Evolutionary conservation across 53 echinoderm and acorn worm genomes (phyloP), one percentile per base, ranked within the genome.

Genomic region (Patiria pectinifera): DNA sequence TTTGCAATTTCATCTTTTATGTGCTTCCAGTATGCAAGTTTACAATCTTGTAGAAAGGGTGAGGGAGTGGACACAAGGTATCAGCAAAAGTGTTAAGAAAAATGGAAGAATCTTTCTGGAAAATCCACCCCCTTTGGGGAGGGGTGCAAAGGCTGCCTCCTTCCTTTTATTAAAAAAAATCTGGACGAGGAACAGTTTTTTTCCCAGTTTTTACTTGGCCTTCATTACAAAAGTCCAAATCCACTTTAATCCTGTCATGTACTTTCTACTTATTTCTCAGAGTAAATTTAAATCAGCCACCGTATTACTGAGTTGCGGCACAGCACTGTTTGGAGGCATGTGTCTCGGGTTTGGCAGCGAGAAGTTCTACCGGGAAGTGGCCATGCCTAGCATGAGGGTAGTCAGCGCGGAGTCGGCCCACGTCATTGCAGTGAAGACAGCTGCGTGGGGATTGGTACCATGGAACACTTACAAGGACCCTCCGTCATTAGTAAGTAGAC

Each of bases 301-400:
- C 45, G 87, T 82, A 19, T 78, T 98, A 24, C 45, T 98, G 21
- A 93, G 92, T 62, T 82, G 92, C 85, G 99, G 99, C 4, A 25
- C 96, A 59, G 93, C 89, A 8, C 13, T 92, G 63, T 99, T 99
- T 92, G 92, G 62, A 26, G 95, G 95, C 18, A 81, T 91, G 58
- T 87, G 91, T 22, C 69, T 96, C 7, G 91, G 86, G 35, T 87
- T 92, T 53, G 99, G 99, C 47, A 97, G 97, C 71, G 99, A 99
- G 82, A 97, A 87, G 85, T 99, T 99, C 92, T 97, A 99, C 82
- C 93, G 92, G 43, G 94, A 99, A 22, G 77, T 97, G 83, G 95
- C 93, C 74, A 99, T 99, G 97, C 99, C 99, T 22, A 83, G 86
- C 13, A 70, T 97, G 71, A 91, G 93, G 74, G 48, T 95, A 44